Evolutionary conservation across 64 coral and sea anemone species (phyloP).

Genomic region (Montipora efflorescens): DNA sequence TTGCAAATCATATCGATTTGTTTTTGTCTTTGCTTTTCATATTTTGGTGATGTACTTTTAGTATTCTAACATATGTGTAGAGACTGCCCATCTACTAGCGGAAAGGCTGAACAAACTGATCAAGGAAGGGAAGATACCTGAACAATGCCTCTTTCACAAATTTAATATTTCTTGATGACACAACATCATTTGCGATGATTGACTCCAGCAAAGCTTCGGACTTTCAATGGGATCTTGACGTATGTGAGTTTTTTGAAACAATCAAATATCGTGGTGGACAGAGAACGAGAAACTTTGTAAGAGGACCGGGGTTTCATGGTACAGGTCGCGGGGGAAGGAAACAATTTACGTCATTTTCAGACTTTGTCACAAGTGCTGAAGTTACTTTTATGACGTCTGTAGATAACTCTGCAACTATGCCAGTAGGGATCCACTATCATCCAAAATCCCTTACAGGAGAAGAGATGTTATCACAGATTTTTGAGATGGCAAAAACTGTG

Average conservation of each 20-base stretch:
- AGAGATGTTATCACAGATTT: no score
- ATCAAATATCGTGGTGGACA: constrained; percentile 40
- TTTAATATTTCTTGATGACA: constrained; percentile 22
- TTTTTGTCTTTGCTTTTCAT: no score
- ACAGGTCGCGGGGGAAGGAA: constrained; percentile 43
- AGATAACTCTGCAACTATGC: no score
- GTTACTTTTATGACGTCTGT: no score
- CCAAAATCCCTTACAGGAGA: no score
- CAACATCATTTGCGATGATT: constrained; percentile 59
- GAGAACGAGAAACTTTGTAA: constrained; percentile 50
- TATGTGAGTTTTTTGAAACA: constrained; percentile 48
- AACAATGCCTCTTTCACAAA: neutral
- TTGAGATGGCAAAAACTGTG: no score
- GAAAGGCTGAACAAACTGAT: no score
- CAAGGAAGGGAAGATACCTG: constrained; percentile 63
- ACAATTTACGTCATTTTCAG: constrained; percentile 43
- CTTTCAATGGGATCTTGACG: neutral
- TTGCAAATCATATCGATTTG: no score
- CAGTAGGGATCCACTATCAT: no score
- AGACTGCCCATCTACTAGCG: no score
- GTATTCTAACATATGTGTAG: no score
- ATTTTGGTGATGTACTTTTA: no score
- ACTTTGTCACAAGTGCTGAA: neutral
- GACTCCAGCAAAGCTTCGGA: constrained; percentile 38
- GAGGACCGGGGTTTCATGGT: constrained; percentile 60